Conservation (phyloP, 2,113 vertebrate genomes). For the Tachuris rubrigastra region DNA sequence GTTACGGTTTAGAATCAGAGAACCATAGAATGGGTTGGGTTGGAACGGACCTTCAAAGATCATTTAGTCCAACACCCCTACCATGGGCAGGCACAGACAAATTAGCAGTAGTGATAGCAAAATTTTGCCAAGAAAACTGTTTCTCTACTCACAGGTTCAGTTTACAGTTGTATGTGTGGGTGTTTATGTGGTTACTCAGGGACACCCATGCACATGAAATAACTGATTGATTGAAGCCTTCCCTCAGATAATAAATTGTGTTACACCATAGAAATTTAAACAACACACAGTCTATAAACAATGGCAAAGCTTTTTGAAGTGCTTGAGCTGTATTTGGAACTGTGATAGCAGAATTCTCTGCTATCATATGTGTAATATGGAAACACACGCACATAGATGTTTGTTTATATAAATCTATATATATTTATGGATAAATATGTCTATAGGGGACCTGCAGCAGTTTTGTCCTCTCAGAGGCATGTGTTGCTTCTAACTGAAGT, state of each 20-base stretch:
- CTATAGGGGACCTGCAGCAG: background rate
- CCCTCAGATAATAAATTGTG: background rate
- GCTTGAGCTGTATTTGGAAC: background rate
- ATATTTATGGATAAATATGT: background rate
- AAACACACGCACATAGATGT: rapidly evolving
- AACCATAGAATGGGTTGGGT: background rate
- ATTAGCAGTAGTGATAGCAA: background rate
- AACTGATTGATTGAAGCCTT: background rate
- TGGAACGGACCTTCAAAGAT: background rate
- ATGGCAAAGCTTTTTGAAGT: background rate
- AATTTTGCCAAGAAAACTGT: background rate
- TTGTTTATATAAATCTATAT: background rate
- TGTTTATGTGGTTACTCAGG: background rate
- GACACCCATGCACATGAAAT: rapidly evolving
- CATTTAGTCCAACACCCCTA: rapidly evolving
- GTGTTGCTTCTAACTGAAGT: background rate
- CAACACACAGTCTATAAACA: background rate
- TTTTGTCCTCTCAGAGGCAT: background rate
- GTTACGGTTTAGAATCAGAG: background rate
- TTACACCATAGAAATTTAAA: background rate
- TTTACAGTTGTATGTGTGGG: background rate
- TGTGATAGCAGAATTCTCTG: background rate
- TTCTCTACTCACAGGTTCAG: background rate
- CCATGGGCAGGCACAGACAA: background rate
- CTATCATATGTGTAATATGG: background rate